Evolutionary conservation across 2,113 vertebrate species (phyloP).

Genomic region (Callocephalon fimbriatum): DNA sequence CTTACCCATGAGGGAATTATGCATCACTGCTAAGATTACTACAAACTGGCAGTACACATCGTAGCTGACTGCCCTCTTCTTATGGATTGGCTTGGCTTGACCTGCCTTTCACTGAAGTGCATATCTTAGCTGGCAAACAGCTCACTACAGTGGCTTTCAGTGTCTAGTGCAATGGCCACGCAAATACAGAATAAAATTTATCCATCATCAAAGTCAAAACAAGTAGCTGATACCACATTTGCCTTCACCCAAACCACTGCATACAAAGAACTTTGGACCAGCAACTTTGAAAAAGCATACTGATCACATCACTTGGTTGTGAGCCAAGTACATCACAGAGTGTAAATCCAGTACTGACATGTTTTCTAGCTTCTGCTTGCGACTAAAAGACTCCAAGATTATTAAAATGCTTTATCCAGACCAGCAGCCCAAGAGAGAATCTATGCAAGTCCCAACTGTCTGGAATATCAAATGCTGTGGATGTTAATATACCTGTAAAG

Average conservation of each 20-base stretch:
- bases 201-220: not conserved
- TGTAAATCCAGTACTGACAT: not conserved
- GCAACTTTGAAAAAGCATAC: not conserved
- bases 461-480: not conserved
- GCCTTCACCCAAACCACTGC: not conserved
- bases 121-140: not conserved
- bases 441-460: not conserved
- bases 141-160: not conserved
- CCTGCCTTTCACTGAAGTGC: not conserved
- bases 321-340: not conserved
- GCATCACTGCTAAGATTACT: not conserved
- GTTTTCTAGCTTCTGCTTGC: not conserved
- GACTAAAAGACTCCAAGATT: not conserved
- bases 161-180: not conserved
- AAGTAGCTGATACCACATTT: accelerated
- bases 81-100: not conserved
- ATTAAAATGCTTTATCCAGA: not conserved
- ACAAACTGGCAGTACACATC: not conserved
- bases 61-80: not conserved
- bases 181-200: not conserved
- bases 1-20: not conserved
- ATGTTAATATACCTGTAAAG: not conserved
- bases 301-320: not conserved
- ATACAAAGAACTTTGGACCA: not conserved
- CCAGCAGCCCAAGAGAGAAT: not conserved